phyloP scores from a whole-genome alignment of 2,888 invertebrate species.

The Cordilura impudica region DNA sequence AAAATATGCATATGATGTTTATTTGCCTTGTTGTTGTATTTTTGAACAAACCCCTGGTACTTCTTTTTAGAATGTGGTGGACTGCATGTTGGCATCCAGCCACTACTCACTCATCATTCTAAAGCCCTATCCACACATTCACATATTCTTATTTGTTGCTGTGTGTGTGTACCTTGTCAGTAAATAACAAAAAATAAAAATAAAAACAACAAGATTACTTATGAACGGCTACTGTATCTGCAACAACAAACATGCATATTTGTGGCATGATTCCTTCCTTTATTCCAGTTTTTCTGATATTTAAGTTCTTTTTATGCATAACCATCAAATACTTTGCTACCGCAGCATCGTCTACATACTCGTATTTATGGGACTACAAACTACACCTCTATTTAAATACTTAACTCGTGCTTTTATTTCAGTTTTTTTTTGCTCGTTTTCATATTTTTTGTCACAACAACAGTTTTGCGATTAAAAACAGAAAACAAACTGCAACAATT shows the following conservation, averaged over 20 bases:
- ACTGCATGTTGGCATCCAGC: slow-evolving; percentile 53
- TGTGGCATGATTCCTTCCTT: slow-evolving; percentile 57
- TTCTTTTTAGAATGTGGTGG: slow-evolving; percentile 35
- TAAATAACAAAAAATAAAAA: background rate
- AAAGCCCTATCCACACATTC: too few relatives aligned
- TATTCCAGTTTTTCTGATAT: slow-evolving; percentile 4
- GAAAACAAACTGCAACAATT: slow-evolving; percentile 3
- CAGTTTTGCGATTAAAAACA: background rate
- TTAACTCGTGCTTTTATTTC: slow-evolving; percentile 42
- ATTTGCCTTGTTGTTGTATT: slow-evolving; percentile 32
- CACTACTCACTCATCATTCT: too few relatives aligned
- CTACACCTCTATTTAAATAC: slow-evolving; percentile 35
- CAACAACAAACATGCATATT: slow-evolving; percentile 41
- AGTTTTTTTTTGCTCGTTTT: too few relatives aligned
- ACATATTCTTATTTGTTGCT: too few relatives aligned
- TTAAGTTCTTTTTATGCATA: background rate
- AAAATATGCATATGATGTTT: slow-evolving; percentile 72
- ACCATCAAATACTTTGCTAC: too few relatives aligned
- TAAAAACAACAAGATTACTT: too few relatives aligned
- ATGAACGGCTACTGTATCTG: slow-evolving; percentile 45
- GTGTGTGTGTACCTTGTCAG: too few relatives aligned
- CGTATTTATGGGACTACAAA: background rate
- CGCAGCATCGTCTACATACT: too few relatives aligned
- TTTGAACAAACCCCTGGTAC: slow-evolving; percentile 39
- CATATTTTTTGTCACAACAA: slow-evolving; percentile 26